Base-by-base conservation (phyloP, 2,113 vertebrate genomes). In the Larimichthys polyactis region DNA sequence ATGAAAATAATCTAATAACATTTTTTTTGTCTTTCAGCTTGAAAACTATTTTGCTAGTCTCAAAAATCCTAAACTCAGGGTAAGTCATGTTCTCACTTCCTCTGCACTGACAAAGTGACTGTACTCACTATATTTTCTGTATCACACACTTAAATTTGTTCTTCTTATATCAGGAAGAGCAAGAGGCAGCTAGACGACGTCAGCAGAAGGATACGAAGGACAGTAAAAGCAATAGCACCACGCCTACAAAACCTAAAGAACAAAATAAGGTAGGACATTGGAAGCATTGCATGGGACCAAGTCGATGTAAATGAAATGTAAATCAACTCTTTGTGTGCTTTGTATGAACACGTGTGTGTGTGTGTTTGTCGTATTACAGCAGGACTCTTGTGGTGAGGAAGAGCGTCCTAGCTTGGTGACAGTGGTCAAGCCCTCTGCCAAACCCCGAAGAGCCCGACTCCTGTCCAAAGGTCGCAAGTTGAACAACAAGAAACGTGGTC, bases 31-130 rank as follows among this genome's bases (percentile, higher is more conserved):
- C 10, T 94, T 96, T 95, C 95, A 99, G 98, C 98, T 99, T 99
- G 98, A 99, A 99, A 99, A 99, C 94, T 99, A 99, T 95, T 99
- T 99, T 97, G 99, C 98, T 96, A 99, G 97, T 97, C 96, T 99
- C 94, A 99, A 99, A 97, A 99, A 99, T 95, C 98, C 98, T 96
- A 99, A 99, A 99, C 98, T 99, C 98, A 99, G 98, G 98, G 98
- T 99, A 96, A 99, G 98, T 95, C 48, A 3, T 32, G 1, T 77
- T 65, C 17, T 73, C 12, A 69, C 11, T 22, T 22, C 59, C n/a
- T 80, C 22, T 68, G 24, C 62, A 15, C 58, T 49, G 36, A 32
- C 4, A 2, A 0, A 24, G 5, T 82, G 9, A 19, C 24, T 72
- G 14, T 43, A 36, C 19, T 78, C 27, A 2, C 14, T 62, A 17